A percentile compares a stretch with the other conserved stretches of the same genome.
phyloP scores from a whole-genome alignment of 2,888 invertebrate species.

The Polietes domitor region DNA sequence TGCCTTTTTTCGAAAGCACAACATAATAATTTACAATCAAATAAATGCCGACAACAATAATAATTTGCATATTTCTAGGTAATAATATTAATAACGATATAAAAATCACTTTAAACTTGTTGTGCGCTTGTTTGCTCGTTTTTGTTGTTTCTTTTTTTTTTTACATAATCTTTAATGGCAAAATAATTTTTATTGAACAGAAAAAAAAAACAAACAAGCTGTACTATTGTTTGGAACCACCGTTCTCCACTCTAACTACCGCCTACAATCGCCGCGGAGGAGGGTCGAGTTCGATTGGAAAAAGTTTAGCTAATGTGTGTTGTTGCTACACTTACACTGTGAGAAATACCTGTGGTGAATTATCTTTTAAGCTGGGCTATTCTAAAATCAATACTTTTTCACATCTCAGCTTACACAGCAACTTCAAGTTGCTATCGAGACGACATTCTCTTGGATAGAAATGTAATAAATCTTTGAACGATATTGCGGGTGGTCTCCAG shows the following conservation, averaged over 20 bases:
- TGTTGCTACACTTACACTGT: not conserved
- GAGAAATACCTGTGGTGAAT: not conserved
- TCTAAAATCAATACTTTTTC: not conserved
- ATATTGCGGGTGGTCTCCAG: conserved; percentile 1
- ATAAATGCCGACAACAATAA: conserved; percentile 44
- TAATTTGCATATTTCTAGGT: conserved; percentile 38
- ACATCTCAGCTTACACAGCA: conserved; percentile 6
- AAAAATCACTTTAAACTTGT: conserved; percentile 21
- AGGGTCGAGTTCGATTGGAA: not conserved
- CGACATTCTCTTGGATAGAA: not conserved
- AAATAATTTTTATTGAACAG: not conserved
- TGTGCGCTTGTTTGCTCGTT: not conserved
- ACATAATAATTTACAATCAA: conserved; percentile 41
- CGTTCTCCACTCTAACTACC: not conserved
- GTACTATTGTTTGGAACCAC: not conserved
- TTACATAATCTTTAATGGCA: conserved; percentile 1
- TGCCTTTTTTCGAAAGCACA: conserved; percentile 35
- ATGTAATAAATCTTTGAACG: not conserved
- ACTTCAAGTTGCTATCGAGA: not conserved
- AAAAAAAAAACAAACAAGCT: no score
- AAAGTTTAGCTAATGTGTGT: not conserved
- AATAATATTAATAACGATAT: conserved; percentile 25
- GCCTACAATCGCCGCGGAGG: not conserved
- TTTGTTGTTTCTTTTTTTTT: not conserved
- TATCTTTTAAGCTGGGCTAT: not conserved